These are phyloP conservation scores for Lemur catta DNA, from an alignment of 2,797 vertebrate species.

Conservation along the genomic window DNA sequence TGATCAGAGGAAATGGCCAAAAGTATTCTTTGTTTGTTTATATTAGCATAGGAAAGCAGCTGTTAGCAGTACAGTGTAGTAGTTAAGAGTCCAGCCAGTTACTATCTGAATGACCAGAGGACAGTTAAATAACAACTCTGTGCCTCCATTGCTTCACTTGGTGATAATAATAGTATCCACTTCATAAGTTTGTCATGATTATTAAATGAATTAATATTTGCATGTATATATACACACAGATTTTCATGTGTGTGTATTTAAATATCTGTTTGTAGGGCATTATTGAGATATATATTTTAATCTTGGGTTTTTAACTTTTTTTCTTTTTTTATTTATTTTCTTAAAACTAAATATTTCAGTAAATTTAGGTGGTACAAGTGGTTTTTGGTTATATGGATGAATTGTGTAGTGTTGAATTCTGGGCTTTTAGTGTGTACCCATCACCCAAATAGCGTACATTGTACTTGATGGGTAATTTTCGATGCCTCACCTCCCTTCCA, in stretches of 20 bases:
- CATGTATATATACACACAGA: not conserved
- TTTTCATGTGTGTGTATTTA: not conserved
- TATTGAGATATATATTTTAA: not conserved
- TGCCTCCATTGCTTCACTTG: not conserved
- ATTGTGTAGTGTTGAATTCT: not conserved
- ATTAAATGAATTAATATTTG: not conserved
- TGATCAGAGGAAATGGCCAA: not conserved
- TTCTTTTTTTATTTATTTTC: not conserved
- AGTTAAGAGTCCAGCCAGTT: not conserved
- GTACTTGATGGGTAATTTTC: not conserved
- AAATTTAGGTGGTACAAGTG: not conserved
- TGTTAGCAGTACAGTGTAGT: not conserved
- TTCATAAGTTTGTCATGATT: not conserved
- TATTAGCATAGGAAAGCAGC: not conserved
- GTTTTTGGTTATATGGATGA: not conserved
- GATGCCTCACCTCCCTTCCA: not conserved
- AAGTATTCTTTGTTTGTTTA: not conserved
- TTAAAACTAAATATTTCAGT: not conserved
- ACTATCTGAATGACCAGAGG: not conserved
- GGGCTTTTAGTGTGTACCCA: not conserved
- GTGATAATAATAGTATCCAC: not conserved
- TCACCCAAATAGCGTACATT: not conserved
- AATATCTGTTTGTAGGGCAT: not conserved
- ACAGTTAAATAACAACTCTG: not conserved
- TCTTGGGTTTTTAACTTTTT: not conserved